Evolutionary conservation across 2,113 vertebrate species (phyloP).

Genomic region (Aspiorhynchus laticeps): DNA sequence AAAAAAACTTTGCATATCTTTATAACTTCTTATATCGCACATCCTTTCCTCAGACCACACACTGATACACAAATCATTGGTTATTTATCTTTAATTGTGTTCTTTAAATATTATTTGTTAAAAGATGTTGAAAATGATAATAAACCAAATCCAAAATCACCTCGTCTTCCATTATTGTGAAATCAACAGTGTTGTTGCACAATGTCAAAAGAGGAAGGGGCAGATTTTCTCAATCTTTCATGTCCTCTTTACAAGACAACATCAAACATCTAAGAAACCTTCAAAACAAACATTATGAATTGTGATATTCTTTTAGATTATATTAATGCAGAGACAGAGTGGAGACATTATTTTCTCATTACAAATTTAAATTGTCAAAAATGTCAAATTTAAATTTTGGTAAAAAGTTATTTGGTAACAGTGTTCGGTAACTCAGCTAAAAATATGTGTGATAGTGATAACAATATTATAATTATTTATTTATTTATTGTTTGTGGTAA

Average conservation of each 20-base stretch:
- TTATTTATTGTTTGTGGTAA: not conserved
- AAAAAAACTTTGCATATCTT: not conserved
- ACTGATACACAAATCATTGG: not conserved
- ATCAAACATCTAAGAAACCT: conserved; percentile 54
- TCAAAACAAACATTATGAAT: not conserved
- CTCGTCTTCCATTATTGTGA: conserved; percentile 8
- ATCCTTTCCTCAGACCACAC: not conserved
- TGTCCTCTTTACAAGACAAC: conserved; percentile 57
- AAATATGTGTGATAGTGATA: not conserved
- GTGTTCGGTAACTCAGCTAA: not conserved
- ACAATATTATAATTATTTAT: not conserved
- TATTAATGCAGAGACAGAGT: not conserved
- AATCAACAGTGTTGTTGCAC: conserved; percentile 32
- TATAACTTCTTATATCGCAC: not conserved
- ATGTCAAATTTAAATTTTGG: conserved; percentile 39
- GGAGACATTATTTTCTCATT: not conserved
- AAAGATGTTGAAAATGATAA: not conserved
- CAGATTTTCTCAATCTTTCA: conserved; percentile 59
- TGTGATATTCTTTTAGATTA: not conserved
- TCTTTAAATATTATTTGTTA: not conserved
- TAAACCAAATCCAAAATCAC: not conserved
- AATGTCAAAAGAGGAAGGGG: conserved; percentile 37
- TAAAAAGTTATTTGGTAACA: not conserved
- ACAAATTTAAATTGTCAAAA: not conserved
- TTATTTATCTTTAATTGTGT: not conserved